phyloP scores from a whole-genome alignment of 2,888 invertebrate genomes.

The Harmothoe impar region DNA sequence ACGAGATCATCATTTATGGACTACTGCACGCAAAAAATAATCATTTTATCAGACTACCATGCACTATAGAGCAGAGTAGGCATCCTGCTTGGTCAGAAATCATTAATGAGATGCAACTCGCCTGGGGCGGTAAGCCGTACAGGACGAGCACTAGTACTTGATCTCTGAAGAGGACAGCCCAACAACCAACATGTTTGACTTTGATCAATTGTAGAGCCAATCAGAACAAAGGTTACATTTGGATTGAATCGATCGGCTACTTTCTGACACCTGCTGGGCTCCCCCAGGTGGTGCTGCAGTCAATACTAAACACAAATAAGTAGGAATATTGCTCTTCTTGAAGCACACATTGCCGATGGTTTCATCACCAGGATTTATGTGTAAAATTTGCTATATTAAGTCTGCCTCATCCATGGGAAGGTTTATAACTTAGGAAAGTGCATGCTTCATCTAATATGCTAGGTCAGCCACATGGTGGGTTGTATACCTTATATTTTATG shows the following conservation, averaged over 20 bases:
- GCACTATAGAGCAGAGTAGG: background rate
- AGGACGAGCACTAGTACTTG: background rate
- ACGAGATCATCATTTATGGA: background rate
- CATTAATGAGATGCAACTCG: background rate
- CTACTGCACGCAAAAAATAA: background rate
- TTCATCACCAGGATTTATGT: too few relatives aligned
- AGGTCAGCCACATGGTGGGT: too few relatives aligned
- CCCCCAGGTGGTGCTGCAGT: background rate
- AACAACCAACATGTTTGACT: background rate
- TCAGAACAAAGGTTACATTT: conserved; percentile 13
- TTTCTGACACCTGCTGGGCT: conserved; percentile 13
- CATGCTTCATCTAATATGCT: too few relatives aligned
- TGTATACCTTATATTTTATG: too few relatives aligned
- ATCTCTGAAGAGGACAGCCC: background rate
- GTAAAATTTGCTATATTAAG: too few relatives aligned
- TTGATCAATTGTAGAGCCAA: background rate
- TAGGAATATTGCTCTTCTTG: background rate
- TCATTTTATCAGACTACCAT: background rate
- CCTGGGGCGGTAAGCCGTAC: background rate
- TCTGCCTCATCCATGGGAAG: too few relatives aligned
- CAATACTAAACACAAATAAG: conserved; percentile 11
- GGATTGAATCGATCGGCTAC: background rate
- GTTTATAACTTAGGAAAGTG: too few relatives aligned
- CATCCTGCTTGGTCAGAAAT: background rate
- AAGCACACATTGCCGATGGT: background rate